Percentiles rank a stretch among this genome's conserved stretches.
Evolutionary conservation across 2,888 invertebrate species (phyloP).

Genomic region (Carcina quercana): DNA sequence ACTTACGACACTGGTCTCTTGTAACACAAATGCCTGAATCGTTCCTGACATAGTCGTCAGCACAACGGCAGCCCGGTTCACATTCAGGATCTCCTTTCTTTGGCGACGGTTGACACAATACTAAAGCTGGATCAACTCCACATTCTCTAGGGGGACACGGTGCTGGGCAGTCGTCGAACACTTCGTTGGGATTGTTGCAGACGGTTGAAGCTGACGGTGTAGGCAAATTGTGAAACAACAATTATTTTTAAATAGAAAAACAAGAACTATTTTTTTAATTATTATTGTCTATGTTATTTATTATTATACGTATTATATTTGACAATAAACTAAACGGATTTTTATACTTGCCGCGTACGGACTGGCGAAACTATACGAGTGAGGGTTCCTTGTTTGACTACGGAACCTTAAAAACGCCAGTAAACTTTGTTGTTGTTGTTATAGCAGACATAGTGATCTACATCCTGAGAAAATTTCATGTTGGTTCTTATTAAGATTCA

Average conservation of each 20-base stretch:
- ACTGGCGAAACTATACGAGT: too few relatives aligned
- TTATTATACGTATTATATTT: too few relatives aligned
- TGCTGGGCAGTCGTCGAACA: constrained; percentile 22
- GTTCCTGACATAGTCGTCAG: constrained; percentile 22
- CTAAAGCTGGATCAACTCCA: constrained; percentile 21
- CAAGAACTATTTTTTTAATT: background rate
- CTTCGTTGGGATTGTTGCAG: constrained; percentile 21
- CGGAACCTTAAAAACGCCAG: too few relatives aligned
- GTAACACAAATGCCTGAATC: constrained; percentile 20
- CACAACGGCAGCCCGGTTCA: constrained; percentile 30
- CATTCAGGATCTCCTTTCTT: constrained; percentile 28
- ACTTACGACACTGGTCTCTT: constrained; percentile 22
- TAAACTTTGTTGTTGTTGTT: too few relatives aligned
- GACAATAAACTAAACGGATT: too few relatives aligned
- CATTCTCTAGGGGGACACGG: constrained; percentile 24
- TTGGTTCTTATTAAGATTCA: too few relatives aligned
- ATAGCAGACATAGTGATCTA: too few relatives aligned
- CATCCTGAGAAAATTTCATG: too few relatives aligned
- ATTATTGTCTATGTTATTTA: background rate
- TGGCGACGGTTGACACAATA: constrained; percentile 22
- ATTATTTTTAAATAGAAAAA: background rate
- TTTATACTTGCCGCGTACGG: too few relatives aligned
- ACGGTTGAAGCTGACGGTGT: constrained; percentile 16
- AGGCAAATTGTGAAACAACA: background rate
- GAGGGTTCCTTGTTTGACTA: too few relatives aligned